A percentile compares a stretch with the other conserved stretches of the same genome.
phyloP scores from a whole-genome alignment of 1,140 invertebrate genomes.

The Asobara japonica region DNA sequence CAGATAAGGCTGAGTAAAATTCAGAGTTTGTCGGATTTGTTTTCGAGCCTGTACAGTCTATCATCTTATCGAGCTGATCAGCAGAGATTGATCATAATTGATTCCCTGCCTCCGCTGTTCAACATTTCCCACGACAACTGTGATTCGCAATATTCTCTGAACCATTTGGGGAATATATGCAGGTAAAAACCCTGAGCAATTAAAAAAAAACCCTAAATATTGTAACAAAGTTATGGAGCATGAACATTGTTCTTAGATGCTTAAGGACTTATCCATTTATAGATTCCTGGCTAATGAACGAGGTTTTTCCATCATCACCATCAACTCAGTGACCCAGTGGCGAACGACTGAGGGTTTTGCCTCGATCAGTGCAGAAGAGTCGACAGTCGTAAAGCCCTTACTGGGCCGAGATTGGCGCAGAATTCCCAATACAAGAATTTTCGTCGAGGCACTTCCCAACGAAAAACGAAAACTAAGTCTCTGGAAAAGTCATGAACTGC shows the following conservation, averaged over 20 bases:
- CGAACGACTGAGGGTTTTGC: conserved; percentile 55
- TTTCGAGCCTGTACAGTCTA: conserved; percentile 62
- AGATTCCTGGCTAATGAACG: conserved; percentile 67
- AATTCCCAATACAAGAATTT: conserved; percentile 59
- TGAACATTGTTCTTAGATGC: too few species aligned
- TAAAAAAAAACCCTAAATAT: too few species aligned
- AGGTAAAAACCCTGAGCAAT: too few species aligned
- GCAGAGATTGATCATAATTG: conserved; percentile 69
- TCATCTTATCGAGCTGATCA: conserved; percentile 52
- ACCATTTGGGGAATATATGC: conserved; percentile 68
- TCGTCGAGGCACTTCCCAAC: conserved; percentile 46
- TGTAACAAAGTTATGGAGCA: too few species aligned
- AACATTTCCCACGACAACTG: conserved; percentile 48
- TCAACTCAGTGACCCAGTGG: conserved; percentile 72
- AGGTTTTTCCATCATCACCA: conserved; percentile 67
- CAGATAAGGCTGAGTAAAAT: conserved; percentile 49
- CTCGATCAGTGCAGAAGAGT: conserved; percentile 23
- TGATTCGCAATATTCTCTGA: conserved; percentile 61
- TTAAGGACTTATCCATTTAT: too few species aligned
- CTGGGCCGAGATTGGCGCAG: conserved; percentile 63
- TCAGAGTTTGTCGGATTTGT: conserved; percentile 62
- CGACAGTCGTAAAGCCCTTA: conserved; percentile 43
- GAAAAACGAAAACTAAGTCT: conserved; percentile 50
- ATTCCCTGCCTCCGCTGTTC: conserved; percentile 71
- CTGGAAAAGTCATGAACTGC: conserved; percentile 59